Conservation (phyloP, 2,113 vertebrate species). For the Hoplias malabaricus region DNA sequence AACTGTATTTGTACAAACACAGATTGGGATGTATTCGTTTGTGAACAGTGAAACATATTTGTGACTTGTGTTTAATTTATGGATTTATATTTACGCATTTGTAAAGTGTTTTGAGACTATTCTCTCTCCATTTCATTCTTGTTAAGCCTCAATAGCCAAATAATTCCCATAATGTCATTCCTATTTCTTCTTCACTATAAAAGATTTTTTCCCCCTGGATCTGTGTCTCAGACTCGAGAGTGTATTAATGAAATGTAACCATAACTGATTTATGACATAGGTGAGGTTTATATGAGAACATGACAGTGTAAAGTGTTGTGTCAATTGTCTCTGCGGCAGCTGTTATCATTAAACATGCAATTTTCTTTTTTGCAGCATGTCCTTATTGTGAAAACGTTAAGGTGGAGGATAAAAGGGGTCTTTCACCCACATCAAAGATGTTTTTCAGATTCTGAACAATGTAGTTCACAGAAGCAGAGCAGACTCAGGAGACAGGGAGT, state of each 20-base stretch:
- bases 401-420: conserved; percentile 54
- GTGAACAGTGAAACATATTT: too few species aligned
- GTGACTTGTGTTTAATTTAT: too few species aligned
- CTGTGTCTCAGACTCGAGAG: too few species aligned
- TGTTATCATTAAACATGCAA: neutral
- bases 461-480: conserved; percentile 60
- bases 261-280: neutral
- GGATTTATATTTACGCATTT: too few species aligned
- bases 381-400: conserved; percentile 5
- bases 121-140: too few species aligned
- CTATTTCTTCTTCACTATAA: too few species aligned
- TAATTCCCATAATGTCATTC: too few species aligned
- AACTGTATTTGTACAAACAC: too few species aligned
- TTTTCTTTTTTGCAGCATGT: neutral
- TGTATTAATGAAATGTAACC: neutral
- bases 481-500: conserved; percentile 68
- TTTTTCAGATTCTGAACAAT: conserved; percentile 60
- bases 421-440: conserved; percentile 43
- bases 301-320: neutral
- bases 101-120: too few species aligned
- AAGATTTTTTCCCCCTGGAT: too few species aligned
- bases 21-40: too few species aligned
- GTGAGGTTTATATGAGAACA: neutral
- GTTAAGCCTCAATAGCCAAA: too few species aligned
- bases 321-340: conserved; percentile 10